A percentile compares a stretch with the other conserved stretches of the same genome.
These are phyloP conservation scores for Nomada ferruginata DNA, from an alignment of 2,888 invertebrate genomes.

Conservation along the genomic window DNA sequence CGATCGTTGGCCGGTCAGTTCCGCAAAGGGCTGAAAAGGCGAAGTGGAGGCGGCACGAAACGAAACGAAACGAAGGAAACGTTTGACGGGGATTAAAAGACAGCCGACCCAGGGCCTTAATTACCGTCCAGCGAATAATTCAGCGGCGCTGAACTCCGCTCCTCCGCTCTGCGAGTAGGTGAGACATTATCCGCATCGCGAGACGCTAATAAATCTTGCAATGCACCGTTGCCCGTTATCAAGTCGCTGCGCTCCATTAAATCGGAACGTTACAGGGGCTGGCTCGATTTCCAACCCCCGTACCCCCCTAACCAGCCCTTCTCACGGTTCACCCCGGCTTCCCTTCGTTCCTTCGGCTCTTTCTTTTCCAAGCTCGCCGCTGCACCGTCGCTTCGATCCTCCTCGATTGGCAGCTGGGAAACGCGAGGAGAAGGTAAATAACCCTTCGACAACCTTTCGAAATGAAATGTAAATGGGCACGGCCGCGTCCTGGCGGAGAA, in stretches of 20 bases:
- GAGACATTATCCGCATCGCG: conserved; percentile 55
- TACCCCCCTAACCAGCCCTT: background rate
- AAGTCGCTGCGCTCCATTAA: conserved; percentile 78
- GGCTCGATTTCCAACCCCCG: background rate
- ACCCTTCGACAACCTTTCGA: conserved; percentile 16
- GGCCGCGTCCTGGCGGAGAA: background rate
- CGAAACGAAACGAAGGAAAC: conserved; percentile 39
- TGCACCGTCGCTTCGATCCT: background rate
- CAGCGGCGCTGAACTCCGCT: conserved; percentile 33
- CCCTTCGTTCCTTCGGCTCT: conserved; percentile 22
- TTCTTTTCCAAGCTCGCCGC: background rate
- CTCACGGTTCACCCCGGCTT: conserved; percentile 10
- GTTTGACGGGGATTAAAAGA: conserved; percentile 64
- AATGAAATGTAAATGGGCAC: conserved; percentile 28
- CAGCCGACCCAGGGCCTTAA: conserved; percentile 59
- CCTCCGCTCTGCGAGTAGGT: conserved; percentile 25
- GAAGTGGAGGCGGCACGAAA: background rate
- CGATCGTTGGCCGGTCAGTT: conserved; percentile 31
- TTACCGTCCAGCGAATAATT: conserved; percentile 67
- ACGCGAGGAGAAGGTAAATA: conserved; percentile 34
- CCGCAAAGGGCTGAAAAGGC: conserved; percentile 10
- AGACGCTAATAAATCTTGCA: conserved; percentile 76
- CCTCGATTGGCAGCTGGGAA: conserved; percentile 10
- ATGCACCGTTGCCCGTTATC: conserved; percentile 73
- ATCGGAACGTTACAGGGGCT: conserved; percentile 62